These are phyloP conservation scores for Xiphorhynchus erythropygius DNA, from an alignment of 2,797 vertebrate genomes.

Conservation along the genomic window DNA sequence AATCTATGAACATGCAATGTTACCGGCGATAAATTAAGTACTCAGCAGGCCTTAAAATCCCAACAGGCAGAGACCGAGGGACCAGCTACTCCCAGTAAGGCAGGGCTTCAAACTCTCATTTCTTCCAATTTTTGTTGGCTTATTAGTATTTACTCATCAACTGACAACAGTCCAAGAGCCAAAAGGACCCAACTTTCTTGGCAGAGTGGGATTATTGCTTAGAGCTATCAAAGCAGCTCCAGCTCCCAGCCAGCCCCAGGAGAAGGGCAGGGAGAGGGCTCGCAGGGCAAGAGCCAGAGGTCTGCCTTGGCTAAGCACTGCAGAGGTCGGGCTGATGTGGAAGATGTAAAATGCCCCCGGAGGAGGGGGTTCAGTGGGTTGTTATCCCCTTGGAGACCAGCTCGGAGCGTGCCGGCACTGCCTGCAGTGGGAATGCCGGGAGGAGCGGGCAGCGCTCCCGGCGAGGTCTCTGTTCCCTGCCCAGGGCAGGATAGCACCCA, in stretches of 20 bases:
- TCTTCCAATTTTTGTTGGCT: conserved; percentile 19
- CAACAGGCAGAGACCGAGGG: conserved; percentile 68
- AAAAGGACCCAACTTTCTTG: conserved; percentile 49
- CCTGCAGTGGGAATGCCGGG: neutral
- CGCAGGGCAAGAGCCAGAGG: neutral
- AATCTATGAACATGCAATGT: conserved; percentile 76
- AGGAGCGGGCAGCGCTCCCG: neutral
- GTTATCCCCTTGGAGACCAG: neutral
- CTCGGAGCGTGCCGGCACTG: neutral
- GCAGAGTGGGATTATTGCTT: conserved; percentile 76
- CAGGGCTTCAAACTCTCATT: conserved; percentile 45
- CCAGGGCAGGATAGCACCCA: conserved; percentile 58
- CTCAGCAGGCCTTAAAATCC: conserved; percentile 76
- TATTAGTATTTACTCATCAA: neutral
- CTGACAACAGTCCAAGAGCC: conserved; percentile 66
- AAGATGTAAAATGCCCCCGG: neutral
- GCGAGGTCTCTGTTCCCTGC: conserved; percentile 18
- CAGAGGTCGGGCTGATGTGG: neutral
- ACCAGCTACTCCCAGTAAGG: conserved; percentile 51
- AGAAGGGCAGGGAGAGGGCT: neutral
- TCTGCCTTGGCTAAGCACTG: conserved; percentile 2
- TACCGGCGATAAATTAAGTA: conserved; percentile 68
- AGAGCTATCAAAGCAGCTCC: conserved; percentile 50
- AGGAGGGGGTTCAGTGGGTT: neutral
- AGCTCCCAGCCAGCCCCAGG: neutral